Evolutionary conservation across 2,797 vertebrate species (phyloP).

Genomic region (Steatocranus sp.): DNA sequence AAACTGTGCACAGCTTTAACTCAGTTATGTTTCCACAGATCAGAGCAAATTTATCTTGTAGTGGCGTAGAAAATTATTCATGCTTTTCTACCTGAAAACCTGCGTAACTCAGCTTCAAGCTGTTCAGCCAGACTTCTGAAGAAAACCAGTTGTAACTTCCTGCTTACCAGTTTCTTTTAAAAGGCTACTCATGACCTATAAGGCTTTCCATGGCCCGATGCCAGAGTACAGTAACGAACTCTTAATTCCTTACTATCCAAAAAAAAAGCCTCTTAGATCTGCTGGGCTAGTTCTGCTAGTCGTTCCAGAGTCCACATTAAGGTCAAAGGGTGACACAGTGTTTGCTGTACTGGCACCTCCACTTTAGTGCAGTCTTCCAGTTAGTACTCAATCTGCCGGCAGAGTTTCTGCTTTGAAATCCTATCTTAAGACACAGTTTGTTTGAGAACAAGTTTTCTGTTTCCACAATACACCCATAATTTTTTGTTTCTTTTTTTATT

Average conservation of each 20-base stretch:
- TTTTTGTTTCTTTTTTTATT: neutral
- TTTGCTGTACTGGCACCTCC: neutral
- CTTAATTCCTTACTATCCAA: neutral
- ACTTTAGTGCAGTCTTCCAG: neutral
- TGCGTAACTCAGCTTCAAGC: neutral
- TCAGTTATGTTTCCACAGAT: neutral
- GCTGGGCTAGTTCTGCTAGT: neutral
- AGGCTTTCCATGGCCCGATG: neutral
- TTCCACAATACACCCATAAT: neutral
- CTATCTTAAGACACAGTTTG: neutral
- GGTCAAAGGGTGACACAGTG: neutral
- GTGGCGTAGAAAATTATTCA: neutral
- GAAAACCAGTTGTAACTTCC: neutral
- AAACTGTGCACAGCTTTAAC: neutral
- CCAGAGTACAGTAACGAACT: neutral
- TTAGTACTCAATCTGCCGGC: neutral
- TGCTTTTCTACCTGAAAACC: neutral
- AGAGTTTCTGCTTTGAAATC: neutral
- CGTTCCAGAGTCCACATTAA: neutral
- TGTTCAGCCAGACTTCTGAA: neutral
- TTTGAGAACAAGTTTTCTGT: neutral
- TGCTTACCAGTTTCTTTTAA: neutral
- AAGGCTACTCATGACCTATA: neutral
- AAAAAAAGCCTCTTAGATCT: neutral
- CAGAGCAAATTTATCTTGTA: neutral